Base-by-base conservation (phyloP, 2,888 invertebrate genomes). In the Baronia brevicornis region DNA sequence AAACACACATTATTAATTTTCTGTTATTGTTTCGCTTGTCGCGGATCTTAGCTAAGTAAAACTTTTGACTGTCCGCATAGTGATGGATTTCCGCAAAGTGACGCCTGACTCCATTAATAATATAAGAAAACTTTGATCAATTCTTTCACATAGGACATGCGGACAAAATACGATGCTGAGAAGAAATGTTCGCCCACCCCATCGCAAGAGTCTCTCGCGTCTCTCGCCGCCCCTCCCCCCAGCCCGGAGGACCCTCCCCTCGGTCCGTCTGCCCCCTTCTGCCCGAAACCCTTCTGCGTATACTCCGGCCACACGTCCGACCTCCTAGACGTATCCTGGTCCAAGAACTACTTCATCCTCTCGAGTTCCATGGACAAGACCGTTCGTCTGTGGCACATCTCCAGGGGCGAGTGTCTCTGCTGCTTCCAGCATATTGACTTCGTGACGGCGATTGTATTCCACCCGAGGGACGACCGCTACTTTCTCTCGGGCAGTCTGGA, bases 351-450 rank as follows among this genome's bases (percentile, higher is more conserved):
- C 71, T 98, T 98, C 63, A 90, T 98, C 29, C 78, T 98, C n/a
- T 97, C 97, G 0, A 96, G 97, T 17, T 97, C 97, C 2, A 98
- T 98, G 97, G 98, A 98, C 68, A 97, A 98, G 70, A 99, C 98
- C 0, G 98, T 98, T 2, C 49, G 84, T 2, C 79, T 99, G 38
- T 99, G 99, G 98, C 98, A 99, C 70, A 95, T 98, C 41, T 97
- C 97, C 0, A 86, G 98, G 18, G 93, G 95, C 54, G 98, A 99
- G 71, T 99, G 99, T 63, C 88, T 99, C 0, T 99, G 98, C 66
- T 97, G 97, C 64, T 99, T 99, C 78, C 98, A 98, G 66, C 99
- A 99, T 66, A 97, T 98, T 44, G 98, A 99, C 79, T 98, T 98
- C 69, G 98, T 99, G 31, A 98, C 99, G 0, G 97, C 98, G 1